These are phyloP conservation scores for Trematomus loennbergii DNA, from an alignment of 2,113 vertebrate species.

Conservation along the genomic window DNA sequence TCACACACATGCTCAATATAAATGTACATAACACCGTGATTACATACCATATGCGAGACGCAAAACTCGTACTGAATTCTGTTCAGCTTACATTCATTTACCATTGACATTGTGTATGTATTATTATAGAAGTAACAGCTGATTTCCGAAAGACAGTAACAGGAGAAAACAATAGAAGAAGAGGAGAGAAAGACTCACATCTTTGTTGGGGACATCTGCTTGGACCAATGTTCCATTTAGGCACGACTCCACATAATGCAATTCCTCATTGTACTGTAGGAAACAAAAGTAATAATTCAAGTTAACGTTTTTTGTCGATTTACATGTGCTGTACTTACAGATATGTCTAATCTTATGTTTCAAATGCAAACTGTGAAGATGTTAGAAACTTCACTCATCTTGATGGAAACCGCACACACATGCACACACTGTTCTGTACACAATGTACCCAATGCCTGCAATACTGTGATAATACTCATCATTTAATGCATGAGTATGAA, in stretches of 20 bases:
- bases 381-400: constrained; percentile 29
- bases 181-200: constrained; percentile 85
- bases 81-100: background rate
- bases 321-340: constrained; percentile 1
- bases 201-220: constrained; percentile 97
- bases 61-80: background rate
- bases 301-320: background rate
- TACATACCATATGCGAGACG: background rate
- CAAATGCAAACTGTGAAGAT: constrained; percentile 12
- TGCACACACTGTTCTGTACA: constrained; percentile 6
- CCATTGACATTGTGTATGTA: background rate
- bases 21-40: background rate
- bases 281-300: constrained; percentile 32
- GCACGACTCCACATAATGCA: constrained; percentile 96
- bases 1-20: background rate
- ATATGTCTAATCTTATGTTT: background rate
- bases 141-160: background rate
- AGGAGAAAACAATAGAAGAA: background rate
- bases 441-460: constrained; percentile 55
- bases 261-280: constrained; percentile 94
- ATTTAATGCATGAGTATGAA: constrained; percentile 88
- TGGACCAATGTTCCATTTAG: constrained; percentile 97
- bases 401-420: constrained; percentile 27
- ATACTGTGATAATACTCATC: constrained; percentile 85
- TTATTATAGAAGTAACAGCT: background rate